A percentile compares a stretch with the other conserved stretches of the same genome.
phyloP scores from a whole-genome alignment of 2,113 vertebrate genomes.

The Canis aureus region DNA sequence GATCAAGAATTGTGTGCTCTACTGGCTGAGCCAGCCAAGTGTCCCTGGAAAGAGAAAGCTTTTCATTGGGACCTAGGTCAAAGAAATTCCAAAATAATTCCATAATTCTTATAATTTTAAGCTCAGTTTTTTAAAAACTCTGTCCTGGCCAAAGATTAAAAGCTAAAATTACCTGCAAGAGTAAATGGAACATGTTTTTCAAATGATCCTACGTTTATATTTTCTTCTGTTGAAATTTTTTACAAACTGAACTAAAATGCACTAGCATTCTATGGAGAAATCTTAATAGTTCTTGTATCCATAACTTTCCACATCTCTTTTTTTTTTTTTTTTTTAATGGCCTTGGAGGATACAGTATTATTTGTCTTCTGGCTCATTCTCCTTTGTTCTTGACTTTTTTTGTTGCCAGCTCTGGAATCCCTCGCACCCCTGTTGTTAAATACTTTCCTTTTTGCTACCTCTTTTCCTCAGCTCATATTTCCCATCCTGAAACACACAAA shows the following conservation, averaged over 20 bases:
- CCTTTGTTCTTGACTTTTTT: constrained; percentile 16
- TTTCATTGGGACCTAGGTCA: neutral
- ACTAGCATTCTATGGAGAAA: neutral
- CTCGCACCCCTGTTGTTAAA: neutral
- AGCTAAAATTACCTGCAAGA: neutral
- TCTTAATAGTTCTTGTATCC: neutral
- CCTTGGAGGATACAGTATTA: neutral
- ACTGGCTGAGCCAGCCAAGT: neutral
- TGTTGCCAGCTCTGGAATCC: neutral
- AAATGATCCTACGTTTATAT: neutral
- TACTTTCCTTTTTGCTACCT: neutral
- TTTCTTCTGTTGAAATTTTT: constrained; percentile 31
- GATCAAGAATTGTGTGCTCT: neutral
- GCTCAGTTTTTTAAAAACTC: neutral
- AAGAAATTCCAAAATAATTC: constrained; percentile 2
- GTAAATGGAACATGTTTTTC: neutral
- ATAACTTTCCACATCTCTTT: neutral
- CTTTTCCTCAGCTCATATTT: neutral
- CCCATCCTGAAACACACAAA: neutral
- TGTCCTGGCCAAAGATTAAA: constrained; percentile 14
- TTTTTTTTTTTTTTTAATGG: neutral
- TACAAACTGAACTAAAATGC: neutral
- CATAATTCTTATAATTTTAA: constrained; percentile 56
- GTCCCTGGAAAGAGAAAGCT: neutral
- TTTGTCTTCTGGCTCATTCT: neutral